Evolutionary conservation across 1,140 invertebrate species (phyloP).

Genomic region (Chrysoperla carnea): DNA sequence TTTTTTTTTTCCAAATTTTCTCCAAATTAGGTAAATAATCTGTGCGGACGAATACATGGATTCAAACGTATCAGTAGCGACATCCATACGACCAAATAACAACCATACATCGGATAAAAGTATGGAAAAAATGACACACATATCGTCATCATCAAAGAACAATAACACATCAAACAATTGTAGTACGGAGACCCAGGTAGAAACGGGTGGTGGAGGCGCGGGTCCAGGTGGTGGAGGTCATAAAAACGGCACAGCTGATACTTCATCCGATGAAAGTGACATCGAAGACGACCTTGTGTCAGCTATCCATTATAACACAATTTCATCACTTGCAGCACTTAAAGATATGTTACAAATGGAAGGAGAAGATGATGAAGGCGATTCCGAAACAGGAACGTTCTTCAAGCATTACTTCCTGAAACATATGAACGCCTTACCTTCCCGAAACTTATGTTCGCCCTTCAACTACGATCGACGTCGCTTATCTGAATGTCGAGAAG

Average conservation of each 20-base stretch:
- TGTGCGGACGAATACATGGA: not conserved
- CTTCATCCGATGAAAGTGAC: constrained; percentile 29
- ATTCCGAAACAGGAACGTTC: constrained; percentile 41
- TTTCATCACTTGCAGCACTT: constrained; percentile 41
- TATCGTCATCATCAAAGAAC: not conserved
- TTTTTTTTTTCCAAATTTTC: too few relatives aligned
- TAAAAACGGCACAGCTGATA: not conserved
- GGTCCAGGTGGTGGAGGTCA: not conserved
- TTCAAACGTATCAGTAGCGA: not conserved
- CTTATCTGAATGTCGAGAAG: constrained; percentile 61
- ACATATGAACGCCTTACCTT: constrained; percentile 45
- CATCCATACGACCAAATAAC: not conserved
- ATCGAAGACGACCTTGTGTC: constrained; percentile 44
- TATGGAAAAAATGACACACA: not conserved
- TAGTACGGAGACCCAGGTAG: not conserved
- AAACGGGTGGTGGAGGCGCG: not conserved
- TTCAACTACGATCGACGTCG: constrained; percentile 44
- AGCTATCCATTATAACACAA: constrained; percentile 48
- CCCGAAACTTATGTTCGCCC: constrained; percentile 30
- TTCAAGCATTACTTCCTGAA: constrained; percentile 56
- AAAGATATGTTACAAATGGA: constrained; percentile 45
- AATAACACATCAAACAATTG: not conserved
- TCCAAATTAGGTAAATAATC: too few relatives aligned
- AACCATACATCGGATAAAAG: not conserved
- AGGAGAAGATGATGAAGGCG: constrained; percentile 27